phyloP scores from a whole-genome alignment of 2,113 vertebrate species.

The Nasalis larvatus region DNA sequence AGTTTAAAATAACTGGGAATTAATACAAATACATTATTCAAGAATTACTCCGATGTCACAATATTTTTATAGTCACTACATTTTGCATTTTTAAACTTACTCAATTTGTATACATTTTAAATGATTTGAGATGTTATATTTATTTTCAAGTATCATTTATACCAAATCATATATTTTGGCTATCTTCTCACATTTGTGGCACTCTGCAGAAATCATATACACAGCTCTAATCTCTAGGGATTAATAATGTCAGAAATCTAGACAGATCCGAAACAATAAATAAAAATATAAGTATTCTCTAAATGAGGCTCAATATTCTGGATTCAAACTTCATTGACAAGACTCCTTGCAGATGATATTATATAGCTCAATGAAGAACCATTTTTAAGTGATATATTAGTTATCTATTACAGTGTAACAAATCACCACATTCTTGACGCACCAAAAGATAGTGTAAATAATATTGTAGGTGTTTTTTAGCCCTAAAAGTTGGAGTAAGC shows the following conservation, averaged over 20 bases:
- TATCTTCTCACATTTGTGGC: background rate
- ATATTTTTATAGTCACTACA: background rate
- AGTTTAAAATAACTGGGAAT: slow-evolving; percentile 31
- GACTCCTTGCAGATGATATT: background rate
- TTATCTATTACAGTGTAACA: background rate
- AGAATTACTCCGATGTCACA: background rate
- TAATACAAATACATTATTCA: background rate
- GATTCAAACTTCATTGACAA: background rate
- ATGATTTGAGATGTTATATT: background rate
- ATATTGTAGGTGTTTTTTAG: background rate
- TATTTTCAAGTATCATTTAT: background rate
- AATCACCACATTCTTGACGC: background rate
- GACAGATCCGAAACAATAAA: background rate
- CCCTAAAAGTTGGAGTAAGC: background rate
- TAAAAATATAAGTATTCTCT: too few species aligned
- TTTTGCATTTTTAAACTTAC: background rate
- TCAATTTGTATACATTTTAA: background rate
- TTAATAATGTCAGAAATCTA: background rate
- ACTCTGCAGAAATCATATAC: background rate
- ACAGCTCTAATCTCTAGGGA: background rate
- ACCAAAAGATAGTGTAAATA: background rate
- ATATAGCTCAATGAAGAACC: background rate
- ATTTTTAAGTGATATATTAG: background rate
- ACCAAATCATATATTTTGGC: background rate
- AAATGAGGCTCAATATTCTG: background rate